Evolutionary conservation across 2,888 invertebrate genomes (phyloP), one percentile per base, ranked within the genome.

Genomic region (Hydrotaea diabolus): DNA sequence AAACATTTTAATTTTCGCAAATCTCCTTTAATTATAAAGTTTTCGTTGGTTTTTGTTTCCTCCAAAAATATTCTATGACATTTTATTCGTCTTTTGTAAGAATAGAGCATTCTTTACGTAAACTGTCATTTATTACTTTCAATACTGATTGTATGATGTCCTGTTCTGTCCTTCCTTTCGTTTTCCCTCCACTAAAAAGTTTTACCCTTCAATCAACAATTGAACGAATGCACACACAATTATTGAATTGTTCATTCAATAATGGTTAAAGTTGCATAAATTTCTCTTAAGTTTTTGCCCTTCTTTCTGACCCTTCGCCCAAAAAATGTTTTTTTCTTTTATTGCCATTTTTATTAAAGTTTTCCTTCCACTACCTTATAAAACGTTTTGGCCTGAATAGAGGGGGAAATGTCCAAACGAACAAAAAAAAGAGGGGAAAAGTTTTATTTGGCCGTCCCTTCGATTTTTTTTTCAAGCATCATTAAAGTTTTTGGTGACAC

Each of bases 181-280:
- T 9, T 69, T 39, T 59, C 69, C 57, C 36, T 49, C 17, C 11
- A 17, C 36, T 43, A 23, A 66, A 79, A 85, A 85, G 73, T 85
- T 85, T 79, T 66, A 73, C 78, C 66, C 73, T 85, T 79, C 81
- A 76, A 76, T 81, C 75, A 79, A 73, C 84, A 79, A 78, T 81
- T 76, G 78, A 85, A 73, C 59, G 74, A 55, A 83, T 83, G 43
- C n/a, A 69, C 46, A 69, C 11, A 69, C 62, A 26, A 85, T 85
- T 83, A 82, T 85, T 80, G 82, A 86, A 86, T 86, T 86, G 86
- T 86, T 80, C 85, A 86, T 31, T 31, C 31, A 31, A 31, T 31
- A 31, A 86, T 85, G 85, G 13, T 62, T 85, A 82, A 83, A 86
- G 85, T 86, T 86, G 85, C 81, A 85, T 80, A 79, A 77, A 82